Conservation (phyloP, 2,113 vertebrate genomes). For the Centropus unirufus region DNA sequence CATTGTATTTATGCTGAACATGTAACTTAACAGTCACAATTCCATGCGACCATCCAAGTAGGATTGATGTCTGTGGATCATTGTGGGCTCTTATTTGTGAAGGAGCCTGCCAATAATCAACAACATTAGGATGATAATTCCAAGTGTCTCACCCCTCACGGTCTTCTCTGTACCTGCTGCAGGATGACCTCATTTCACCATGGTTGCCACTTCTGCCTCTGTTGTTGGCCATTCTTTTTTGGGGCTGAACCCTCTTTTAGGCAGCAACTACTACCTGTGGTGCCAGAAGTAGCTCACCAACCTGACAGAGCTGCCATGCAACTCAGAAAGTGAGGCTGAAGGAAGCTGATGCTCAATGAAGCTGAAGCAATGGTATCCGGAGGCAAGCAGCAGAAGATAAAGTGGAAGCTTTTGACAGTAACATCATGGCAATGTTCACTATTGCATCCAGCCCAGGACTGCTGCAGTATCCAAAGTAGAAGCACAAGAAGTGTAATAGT, state of each 20-base stretch:
- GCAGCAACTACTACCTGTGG: background rate
- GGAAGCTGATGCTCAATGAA: background rate
- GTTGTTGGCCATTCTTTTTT: background rate
- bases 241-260: background rate
- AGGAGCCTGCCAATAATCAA: background rate
- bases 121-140: background rate
- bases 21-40: background rate
- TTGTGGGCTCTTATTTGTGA: background rate
- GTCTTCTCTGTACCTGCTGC: background rate
- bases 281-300: background rate
- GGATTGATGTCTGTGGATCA: background rate
- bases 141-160: background rate
- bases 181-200: background rate
- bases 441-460: background rate
- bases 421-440: accelerated
- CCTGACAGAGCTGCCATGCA: background rate
- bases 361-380: background rate
- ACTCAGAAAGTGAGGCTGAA: background rate
- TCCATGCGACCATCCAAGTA: background rate
- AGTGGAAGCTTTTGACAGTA: background rate
- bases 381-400: background rate
- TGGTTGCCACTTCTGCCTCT: background rate
- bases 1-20: background rate
- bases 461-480: background rate
- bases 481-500: background rate